phyloP scores from a whole-genome alignment of 2,113 vertebrate genomes.

The Podarcis cretensis region DNA sequence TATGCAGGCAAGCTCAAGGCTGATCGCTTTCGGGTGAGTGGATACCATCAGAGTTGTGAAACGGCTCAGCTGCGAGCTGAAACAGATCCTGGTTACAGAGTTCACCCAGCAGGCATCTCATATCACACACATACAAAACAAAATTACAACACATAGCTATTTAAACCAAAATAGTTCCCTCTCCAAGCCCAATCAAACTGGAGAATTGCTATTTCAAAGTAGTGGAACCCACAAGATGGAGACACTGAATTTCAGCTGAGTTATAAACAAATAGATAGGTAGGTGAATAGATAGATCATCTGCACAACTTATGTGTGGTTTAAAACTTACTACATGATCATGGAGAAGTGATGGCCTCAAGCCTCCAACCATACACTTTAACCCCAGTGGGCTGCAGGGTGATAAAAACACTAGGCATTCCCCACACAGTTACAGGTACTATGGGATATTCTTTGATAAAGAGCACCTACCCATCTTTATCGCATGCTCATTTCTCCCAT shows the following conservation, averaged over 20 bases:
- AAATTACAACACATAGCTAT: slow-evolving; percentile 10
- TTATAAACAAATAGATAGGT: too few relatives aligned
- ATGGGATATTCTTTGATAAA: background rate
- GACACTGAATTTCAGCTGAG: background rate
- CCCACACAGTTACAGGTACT: background rate
- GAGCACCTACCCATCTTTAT: background rate
- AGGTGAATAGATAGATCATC: too few relatives aligned
- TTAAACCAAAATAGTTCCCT: slow-evolving; percentile 27
- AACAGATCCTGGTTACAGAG: slow-evolving; percentile 12
- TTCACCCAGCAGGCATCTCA: background rate
- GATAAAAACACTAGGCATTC: background rate
- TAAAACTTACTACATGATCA: background rate
- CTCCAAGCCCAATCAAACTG: background rate
- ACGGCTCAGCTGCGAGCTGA: background rate
- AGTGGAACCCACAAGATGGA: background rate
- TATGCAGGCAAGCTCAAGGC: background rate
- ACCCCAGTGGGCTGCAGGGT: background rate
- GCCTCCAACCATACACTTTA: background rate
- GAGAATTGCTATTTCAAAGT: slow-evolving; percentile 13
- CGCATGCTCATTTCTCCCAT: too few relatives aligned
- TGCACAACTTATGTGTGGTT: background rate
- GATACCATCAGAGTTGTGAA: slow-evolving; percentile 28
- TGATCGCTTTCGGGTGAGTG: background rate
- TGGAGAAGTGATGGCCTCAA: background rate
- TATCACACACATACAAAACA: background rate